Base-by-base conservation (phyloP, 2,113 vertebrate species). In the Chionodraco myersi region DNA sequence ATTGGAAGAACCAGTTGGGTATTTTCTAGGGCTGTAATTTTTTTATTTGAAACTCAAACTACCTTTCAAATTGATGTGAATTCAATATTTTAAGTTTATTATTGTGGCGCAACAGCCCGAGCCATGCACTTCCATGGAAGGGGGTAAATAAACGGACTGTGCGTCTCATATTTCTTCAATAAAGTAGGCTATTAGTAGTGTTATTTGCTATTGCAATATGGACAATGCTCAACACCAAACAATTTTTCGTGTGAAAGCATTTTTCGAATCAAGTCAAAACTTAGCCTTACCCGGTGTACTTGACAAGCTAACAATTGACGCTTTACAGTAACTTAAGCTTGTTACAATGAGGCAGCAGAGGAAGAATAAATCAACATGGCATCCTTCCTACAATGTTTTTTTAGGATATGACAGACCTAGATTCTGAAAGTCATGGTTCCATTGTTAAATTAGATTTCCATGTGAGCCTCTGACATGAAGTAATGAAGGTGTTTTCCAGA, bases 401-500 rank as follows among this genome's bases (percentile, higher is more conserved):
- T 54, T 13, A 54, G 51, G 13, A 74, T 0, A 58, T 16, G 44
- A 18, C 14, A 11, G 13, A 21, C 41, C 5, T 11, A 16, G 18
- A 1, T 45, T 16, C 30, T 16, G 13, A 75, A 30, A 57, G 41
- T 64, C 51, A 34, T 11, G 14, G 34, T 54, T 63, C 13, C 34
- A 71, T 41, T 14, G 47, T 47, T 45, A 16, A 16, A 45, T 60
- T 52, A 52, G 4, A 16, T 57, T 66, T 16, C 10, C 48, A 23
- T 41, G 56, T 51, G n/a, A 57, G 52, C 23, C 15, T 64, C 51
- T 26, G 52, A 70, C 65, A 65, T 47, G 3, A 69, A 62, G 26
- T 60, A 12, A 26, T 60, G 47, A 53, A 34, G 63, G 57, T 76
- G 66, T 71, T 82, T 75, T 77, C 74, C 64, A 77, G 82, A 75